Evolutionary conservation across 2,888 invertebrate genomes (phyloP), one percentile per base, ranked within the genome.

Genomic region (Xanthia icteritia): DNA sequence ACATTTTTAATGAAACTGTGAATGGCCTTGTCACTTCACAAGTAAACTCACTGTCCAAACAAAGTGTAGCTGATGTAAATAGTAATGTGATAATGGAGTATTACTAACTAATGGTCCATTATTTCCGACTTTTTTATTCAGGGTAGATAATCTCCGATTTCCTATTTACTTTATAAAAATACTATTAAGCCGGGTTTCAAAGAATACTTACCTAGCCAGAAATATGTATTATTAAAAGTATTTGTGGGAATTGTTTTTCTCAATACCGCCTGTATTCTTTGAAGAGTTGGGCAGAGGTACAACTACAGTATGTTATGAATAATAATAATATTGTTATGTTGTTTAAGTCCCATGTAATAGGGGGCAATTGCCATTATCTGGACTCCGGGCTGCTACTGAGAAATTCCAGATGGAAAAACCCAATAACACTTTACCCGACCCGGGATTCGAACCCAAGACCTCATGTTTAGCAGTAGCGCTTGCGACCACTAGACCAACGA

Each of bases 1-100:
- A 76, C 67, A 81, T 77, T 81, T 84, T 77, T 84, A 84, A 84
- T 77, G 77, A 81, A 81, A 73, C 69, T 65, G 60, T 63, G 23
- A 75, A 69, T 61, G 72, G 31, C 84, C 84, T 83, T 83, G 83
- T 45, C 71, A 36, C 69, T 58, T 70, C 36, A 76, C 69, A 23
- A 48, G 65, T 67, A 58, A 60, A 58, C 42, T 58, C 39, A 60
- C 36, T 8, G 45, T 69, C 54, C 45, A 65, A 60, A 81, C 67
- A 64, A 36, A 68, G 31, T 60, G 68, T 77, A 36, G 17, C 36
- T 42, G 51, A 65, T 65, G 76, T 76, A 76, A 81, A 81, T 70
- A 76, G 69, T 63, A 70, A 67, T n/a, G 56, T 76, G 81, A 61
- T 66, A 68, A 73, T 80, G 51, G 36, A 42, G 51, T 36, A 67